Evolutionary conservation across 2,888 invertebrate genomes (phyloP), one percentile per base, ranked within the genome.

Genomic region (Rhamphomyia laevipes): DNA sequence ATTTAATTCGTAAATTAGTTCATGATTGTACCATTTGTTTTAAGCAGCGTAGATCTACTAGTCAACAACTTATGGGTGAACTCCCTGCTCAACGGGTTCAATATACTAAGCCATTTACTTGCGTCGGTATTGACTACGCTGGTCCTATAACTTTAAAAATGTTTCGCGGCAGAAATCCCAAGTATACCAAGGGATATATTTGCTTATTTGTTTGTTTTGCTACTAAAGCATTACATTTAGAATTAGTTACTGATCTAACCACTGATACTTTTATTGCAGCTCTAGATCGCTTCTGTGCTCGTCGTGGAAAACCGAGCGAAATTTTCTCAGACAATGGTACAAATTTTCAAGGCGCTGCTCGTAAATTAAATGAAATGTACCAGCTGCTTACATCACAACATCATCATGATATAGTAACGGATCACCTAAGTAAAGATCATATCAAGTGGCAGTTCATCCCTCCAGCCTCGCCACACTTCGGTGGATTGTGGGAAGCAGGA

Each of bases 101-200:
- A 11, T 10, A 15, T 17, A 12, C 27, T 27, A 6, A 38, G 27
- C 18, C 46, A 40, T 46, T 48, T 43, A 12, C 12, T 18, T 9
- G 35, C 17, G 33, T 16, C 16, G 43, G 48, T 12, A 41, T 48
- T 4, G 48, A 48, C 23, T 45, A 44, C 40, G 33, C 30, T 10
- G 52, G 51, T 43, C 56, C 51, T 45, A 37, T 57, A 3, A 21
- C 21, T 38, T 51, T 46, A 48, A 53, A 44, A 31, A 40, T 42
- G 13, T 46, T 30, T 33, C 42, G 43, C 18, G n/a, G n/a, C n/a
- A n/a, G n/a, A n/a, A n/a, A n/a, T n/a, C n/a, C n/a, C n/a, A n/a
- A n/a, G n/a, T n/a, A 33, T 12, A 6, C 4, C 17, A 38, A 35
- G 11, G 37, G 6, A 3, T 35, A 33, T 35, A 17, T 11, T 10